Evolutionary conservation across 2,888 invertebrate genomes (phyloP), one percentile per base, ranked within the genome.

Genomic region (Gnatocerus cornutus): DNA sequence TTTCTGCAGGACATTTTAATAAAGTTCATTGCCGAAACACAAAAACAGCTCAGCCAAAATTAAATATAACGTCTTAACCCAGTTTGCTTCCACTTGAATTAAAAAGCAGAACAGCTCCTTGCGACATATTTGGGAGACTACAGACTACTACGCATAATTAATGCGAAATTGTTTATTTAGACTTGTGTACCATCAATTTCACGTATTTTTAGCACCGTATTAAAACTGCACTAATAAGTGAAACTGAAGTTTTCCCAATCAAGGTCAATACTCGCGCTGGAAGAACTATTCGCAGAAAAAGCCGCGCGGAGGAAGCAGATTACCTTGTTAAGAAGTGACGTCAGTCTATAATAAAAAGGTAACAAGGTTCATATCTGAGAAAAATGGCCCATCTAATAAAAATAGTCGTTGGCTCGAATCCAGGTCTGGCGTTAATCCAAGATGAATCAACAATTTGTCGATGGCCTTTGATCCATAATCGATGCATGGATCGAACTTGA

Each of bases 231-330:
- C n/a, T n/a, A n/a, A n/a, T n/a, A n/a, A 21, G 21, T 21, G 21
- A 41, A 41, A 41, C 29, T 8, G 29, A 50, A 50, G 48, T 21
- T 50, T 48, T 48, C 46, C 50, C 37, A 52, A 59, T 14, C 64
- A 64, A 64, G 64, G 64, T 53, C 13, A 53, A 64, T 45, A 64
- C 41, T 53, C 53, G 41, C 29, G 13, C 12, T 12, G 2, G 0
- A 9, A 41, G 39, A 39, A 56, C 10, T 6, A 41, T 13, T 41
- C 13, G 9, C 14, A 41, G 14, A 56, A 62, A 62, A 52, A 62
- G 14, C 7, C 39, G 41, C 43, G 64, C 53, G 64, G 64, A 64
- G 64, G 64, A 64, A 64, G 64, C 53, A 53, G 64, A 64, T 64
- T 43, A 29, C 64, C 64, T 64, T 64, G 64, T 64, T 45, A 33